Conservation (phyloP, 2,888 invertebrate genomes). For the Lacanobia wlatinum region DNA sequence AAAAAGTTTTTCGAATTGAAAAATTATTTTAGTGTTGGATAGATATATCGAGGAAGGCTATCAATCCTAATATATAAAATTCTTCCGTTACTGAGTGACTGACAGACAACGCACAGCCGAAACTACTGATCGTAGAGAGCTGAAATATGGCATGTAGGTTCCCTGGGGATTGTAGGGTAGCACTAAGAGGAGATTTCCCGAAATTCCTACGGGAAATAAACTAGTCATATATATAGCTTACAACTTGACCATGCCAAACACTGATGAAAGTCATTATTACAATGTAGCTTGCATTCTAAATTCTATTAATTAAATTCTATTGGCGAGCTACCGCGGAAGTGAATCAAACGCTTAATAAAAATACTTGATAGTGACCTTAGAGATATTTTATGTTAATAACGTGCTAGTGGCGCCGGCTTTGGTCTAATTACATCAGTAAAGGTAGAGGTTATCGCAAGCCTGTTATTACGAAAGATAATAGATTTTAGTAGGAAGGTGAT, state of each 20-base stretch:
- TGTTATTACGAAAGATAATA: conserved; percentile 34
- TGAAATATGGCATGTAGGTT: too few relatives aligned
- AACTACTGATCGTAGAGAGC: too few relatives aligned
- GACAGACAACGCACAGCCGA: too few relatives aligned
- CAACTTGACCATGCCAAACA: not conserved
- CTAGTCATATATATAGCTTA: too few relatives aligned
- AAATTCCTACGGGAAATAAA: too few relatives aligned
- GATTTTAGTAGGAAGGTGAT: conserved; percentile 30
- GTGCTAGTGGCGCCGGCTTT: conserved; percentile 21
- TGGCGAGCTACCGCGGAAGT: conserved; percentile 25
- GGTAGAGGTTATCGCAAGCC: conserved; percentile 33
- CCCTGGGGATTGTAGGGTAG: too few relatives aligned
- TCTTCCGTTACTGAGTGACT: too few relatives aligned
- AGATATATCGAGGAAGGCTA: too few relatives aligned
- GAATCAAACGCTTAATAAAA: conserved; percentile 30
- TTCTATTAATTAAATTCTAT: conserved; percentile 13
- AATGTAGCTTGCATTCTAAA: not conserved
- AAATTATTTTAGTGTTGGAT: too few relatives aligned
- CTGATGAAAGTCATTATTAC: conserved; percentile 22
- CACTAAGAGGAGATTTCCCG: too few relatives aligned
- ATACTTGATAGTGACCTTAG: conserved; percentile 43
- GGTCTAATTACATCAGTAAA: conserved; percentile 45
- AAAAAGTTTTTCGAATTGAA: too few relatives aligned
- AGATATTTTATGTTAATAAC: conserved; percentile 37
- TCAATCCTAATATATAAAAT: too few relatives aligned